Conservation (phyloP, 2,888 invertebrate species). For the Drosophila flavopinicola region DNA sequence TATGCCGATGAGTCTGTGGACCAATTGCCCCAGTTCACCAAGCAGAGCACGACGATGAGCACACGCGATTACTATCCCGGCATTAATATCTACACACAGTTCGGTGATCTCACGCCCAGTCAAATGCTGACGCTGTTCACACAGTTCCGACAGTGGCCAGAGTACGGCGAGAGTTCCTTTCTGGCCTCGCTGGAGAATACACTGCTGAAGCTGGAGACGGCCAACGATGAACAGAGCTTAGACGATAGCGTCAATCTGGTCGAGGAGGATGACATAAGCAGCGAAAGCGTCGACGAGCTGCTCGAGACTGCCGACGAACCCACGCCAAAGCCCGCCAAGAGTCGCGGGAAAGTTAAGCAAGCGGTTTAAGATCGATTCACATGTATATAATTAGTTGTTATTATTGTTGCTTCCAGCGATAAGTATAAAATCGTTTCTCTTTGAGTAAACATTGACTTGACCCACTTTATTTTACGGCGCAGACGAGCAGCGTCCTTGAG, state of each 20-base stretch:
- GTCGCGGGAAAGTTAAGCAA: conserved; percentile 33
- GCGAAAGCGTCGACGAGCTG: conserved; percentile 47
- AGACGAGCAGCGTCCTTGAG: conserved; percentile 72
- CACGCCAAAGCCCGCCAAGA: conserved; percentile 19
- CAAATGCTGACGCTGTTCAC: conserved; percentile 88
- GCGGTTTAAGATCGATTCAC: conserved; percentile 13
- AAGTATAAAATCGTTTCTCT: conserved; percentile 20
- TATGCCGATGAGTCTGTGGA: conserved; percentile 57
- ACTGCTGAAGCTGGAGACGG: conserved; percentile 85
- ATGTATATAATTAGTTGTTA: conserved; percentile 33
- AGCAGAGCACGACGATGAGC: conserved; percentile 74
- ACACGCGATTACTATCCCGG: conserved; percentile 84
- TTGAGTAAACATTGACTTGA: background rate
- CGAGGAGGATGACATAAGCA: conserved; percentile 79
- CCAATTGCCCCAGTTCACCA: conserved; percentile 75
- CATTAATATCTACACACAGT: conserved; percentile 89
- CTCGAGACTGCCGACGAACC: conserved; percentile 23
- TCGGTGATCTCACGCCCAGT: conserved; percentile 88
- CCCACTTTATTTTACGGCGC: conserved; percentile 6
- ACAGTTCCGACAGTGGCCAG: conserved; percentile 87
- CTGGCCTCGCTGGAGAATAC: conserved; percentile 88
- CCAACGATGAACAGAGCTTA: conserved; percentile 77
- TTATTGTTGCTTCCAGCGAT: conserved; percentile 39
- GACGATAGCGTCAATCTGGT: conserved; percentile 67
- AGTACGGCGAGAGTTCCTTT: conserved; percentile 88